Evolutionary conservation across 1,140 invertebrate genomes (phyloP).

Genomic region (Thrips palmi): DNA sequence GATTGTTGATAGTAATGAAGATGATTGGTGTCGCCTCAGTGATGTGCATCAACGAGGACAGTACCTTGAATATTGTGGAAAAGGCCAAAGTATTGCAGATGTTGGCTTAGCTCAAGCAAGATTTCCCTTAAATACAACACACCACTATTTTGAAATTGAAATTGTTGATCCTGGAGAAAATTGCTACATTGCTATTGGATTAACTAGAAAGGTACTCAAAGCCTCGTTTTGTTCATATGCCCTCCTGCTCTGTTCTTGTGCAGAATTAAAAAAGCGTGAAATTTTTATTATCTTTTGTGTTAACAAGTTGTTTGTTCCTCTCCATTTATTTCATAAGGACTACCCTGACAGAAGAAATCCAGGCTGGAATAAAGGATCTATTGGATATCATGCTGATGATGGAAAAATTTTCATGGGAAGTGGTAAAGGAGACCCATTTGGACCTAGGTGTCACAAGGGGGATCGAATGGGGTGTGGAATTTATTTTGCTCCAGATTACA

Average conservation of each 20-base stretch:
- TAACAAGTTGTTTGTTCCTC: not conserved
- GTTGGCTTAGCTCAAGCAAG: conserved; percentile 36
- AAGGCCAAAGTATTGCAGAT: conserved; percentile 33
- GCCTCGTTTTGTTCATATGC: not conserved
- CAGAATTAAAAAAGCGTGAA: too few species aligned
- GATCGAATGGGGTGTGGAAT: conserved; percentile 40
- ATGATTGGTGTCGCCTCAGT: conserved; percentile 33
- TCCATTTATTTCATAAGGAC: conserved; percentile 24
- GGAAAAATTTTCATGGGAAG: conserved; percentile 38
- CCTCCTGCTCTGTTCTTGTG: too few species aligned
- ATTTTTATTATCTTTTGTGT: conserved; percentile 1
- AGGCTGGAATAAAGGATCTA: conserved; percentile 37
- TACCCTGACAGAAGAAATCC: conserved; percentile 35
- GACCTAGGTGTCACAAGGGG: conserved; percentile 33
- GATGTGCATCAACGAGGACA: conserved; percentile 23
- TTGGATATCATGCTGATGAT: conserved; percentile 42
- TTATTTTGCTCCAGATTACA: conserved; percentile 32
- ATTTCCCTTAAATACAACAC: conserved; percentile 29
- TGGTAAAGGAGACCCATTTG: conserved; percentile 35
- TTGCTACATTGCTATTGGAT: conserved; percentile 37
- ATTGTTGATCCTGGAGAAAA: conserved; percentile 36
- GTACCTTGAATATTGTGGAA: conserved; percentile 32
- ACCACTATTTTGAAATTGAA: conserved; percentile 40
- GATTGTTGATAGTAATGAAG: conserved; percentile 33
- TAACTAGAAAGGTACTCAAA: conserved; percentile 32